Evolutionary conservation across 2,113 vertebrate species (phyloP).

Genomic region (Psittacula cyanocephala): DNA sequence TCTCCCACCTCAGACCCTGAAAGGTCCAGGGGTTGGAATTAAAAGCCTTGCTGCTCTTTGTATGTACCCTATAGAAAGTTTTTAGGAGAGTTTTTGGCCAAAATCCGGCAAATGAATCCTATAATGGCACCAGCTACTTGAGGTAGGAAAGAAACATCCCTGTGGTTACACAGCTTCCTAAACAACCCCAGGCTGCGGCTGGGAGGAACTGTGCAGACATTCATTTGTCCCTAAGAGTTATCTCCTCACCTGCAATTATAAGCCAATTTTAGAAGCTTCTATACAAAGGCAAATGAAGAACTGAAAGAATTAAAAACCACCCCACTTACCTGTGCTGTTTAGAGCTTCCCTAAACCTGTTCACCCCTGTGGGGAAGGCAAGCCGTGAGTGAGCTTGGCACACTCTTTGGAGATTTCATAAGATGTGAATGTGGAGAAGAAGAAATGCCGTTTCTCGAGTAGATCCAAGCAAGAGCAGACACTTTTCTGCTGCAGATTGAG

Average conservation of each 20-base stretch:
- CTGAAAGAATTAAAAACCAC: background rate
- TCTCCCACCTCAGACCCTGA: background rate
- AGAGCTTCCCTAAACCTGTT: background rate
- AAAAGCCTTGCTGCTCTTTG: background rate
- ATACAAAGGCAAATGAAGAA: background rate
- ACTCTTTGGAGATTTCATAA: background rate
- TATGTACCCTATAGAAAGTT: background rate
- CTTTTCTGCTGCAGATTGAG: background rate
- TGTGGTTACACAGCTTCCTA: background rate
- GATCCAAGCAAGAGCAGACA: background rate
- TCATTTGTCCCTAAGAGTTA: background rate
- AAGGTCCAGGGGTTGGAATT: background rate
- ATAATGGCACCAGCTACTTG: background rate
- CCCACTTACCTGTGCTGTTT: background rate
- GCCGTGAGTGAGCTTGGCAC: background rate
- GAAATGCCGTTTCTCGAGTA: background rate
- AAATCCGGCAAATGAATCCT: background rate
- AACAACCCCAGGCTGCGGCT: background rate
- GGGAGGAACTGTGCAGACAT: background rate
- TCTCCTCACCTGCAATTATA: background rate
- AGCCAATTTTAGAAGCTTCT: background rate
- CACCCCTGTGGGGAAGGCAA: background rate
- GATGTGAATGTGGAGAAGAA: background rate
- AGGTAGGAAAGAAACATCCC: background rate
- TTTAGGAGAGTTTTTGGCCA: background rate